These are phyloP conservation scores for Rhyacichthys aspro DNA, from an alignment of 2,797 vertebrate genomes.

Conservation along the genomic window DNA sequence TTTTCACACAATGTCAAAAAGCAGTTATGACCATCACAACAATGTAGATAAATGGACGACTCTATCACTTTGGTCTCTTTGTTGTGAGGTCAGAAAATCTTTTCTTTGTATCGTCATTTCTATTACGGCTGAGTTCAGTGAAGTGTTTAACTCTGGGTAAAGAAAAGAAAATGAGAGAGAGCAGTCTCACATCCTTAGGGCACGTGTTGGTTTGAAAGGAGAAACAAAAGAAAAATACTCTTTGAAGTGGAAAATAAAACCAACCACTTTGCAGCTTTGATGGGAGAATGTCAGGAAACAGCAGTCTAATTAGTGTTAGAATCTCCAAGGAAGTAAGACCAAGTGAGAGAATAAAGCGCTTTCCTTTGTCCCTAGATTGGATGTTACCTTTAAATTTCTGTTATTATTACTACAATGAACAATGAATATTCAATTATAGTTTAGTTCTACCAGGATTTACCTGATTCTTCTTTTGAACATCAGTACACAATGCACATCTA, in stretches of 20 bases:
- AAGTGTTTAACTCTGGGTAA: constrained; percentile 52
- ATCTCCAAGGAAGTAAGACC: constrained; percentile 62
- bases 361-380: too few species aligned
- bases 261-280: constrained; percentile 71
- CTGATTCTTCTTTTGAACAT: too few species aligned
- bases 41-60: constrained; percentile 60
- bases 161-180: constrained; percentile 55
- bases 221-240: constrained; percentile 74
- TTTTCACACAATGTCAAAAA: constrained; percentile 55
- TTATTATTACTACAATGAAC: too few species aligned
- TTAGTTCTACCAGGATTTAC: too few species aligned
- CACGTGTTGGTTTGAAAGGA: constrained; percentile 78
- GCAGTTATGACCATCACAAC: constrained; percentile 52
- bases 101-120: constrained; percentile 66
- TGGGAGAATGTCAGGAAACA: constrained; percentile 77
- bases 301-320: constrained; percentile 73
- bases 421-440: too few species aligned
- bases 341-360: constrained; percentile 10
- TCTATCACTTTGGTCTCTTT: constrained; percentile 71
- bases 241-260: constrained; percentile 80
- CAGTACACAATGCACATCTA: too few species aligned
- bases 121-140: constrained; percentile 62
- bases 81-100: constrained; percentile 43
- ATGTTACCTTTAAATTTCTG: too few species aligned
- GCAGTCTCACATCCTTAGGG: constrained; percentile 68